Base-by-base conservation (phyloP, 2,888 invertebrate species). In the Chaitophorus viminalis region DNA sequence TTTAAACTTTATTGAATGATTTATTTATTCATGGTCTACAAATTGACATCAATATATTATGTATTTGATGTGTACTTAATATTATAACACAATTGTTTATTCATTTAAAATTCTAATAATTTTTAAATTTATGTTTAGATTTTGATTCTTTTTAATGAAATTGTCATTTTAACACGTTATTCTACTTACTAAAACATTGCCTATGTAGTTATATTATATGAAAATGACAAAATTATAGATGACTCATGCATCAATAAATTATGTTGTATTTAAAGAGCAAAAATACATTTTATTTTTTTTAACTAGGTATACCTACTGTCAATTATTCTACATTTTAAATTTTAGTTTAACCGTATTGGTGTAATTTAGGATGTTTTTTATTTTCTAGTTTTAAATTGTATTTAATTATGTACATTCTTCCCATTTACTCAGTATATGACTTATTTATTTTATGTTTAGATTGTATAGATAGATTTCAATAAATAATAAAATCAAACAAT, bases 21-120 rank as follows among this genome's bases (percentile, higher is more conserved):
- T 82, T 52, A 46, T 70, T 82, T 52, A 82, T 70, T 82, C 70
- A 46, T 70, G 68, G 68, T 81, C 68, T 68, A 81, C 39, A 68
- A 68, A 81, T 68, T 65, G 18, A 46, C 68, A 68, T 81, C 36
- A 79, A 79, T 60, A 68, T n/a, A 29, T 81, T 39, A 39, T 81
- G 0, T 36, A 60, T 65, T 17, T 36, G 33, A 78, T 52, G 25
- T 54, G 52, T 54, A 79, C n/a, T n/a, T n/a, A n/a, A n/a, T n/a
- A 60, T 36, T 60, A 36, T 65, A 60, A 17, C 36, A 60, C 36
- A 79, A 79, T 65, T 79, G n/a, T n/a, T n/a, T 60, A 65, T 36
- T n/a, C 79, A 79, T n/a, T 79, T 60, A 54, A 77, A 60, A 21
- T 65, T 60, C n/a, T 11, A 29, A 17, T 36, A n/a, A 65, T 14